phyloP scores from a whole-genome alignment of 2,113 vertebrate species.

The Oxyura jamaicensis region DNA sequence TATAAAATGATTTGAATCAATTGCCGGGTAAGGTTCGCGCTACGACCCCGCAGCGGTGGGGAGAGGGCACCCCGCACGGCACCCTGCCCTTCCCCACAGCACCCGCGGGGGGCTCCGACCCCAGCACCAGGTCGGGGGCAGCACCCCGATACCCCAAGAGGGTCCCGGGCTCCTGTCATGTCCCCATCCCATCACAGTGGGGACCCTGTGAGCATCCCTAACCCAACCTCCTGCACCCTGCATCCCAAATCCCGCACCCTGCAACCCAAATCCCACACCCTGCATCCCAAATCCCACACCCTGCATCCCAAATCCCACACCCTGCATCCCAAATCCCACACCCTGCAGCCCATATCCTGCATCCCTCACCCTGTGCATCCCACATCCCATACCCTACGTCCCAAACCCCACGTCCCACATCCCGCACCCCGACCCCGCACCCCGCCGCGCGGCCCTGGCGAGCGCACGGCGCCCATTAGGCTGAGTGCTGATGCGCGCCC shows the following conservation, averaged over 20 bases:
- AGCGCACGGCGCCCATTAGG: slow-evolving; percentile 44
- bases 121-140: background rate
- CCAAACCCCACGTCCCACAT: too few relatives aligned
- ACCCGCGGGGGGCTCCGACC: background rate
- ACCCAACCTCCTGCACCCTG: background rate
- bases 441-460: background rate
- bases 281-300: background rate
- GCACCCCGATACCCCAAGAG: background rate
- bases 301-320: background rate
- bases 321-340: background rate
- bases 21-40: slow-evolving; percentile 59
- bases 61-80: background rate
- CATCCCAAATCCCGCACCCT: background rate
- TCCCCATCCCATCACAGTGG: background rate
- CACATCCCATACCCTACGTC: too few relatives aligned
- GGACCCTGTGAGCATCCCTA: background rate
- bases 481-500: slow-evolving; percentile 62
- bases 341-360: background rate
- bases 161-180: background rate
- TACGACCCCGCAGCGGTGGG: background rate
- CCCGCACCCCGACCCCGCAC: background rate
- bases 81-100: background rate
- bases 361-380: background rate
- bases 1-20: slow-evolving; percentile 82
- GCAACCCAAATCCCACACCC: background rate